A percentile compares a stretch with the other conserved stretches of the same genome.
Conservation (phyloP, 2,797 vertebrate species). For the Menidia menidia region DNA sequence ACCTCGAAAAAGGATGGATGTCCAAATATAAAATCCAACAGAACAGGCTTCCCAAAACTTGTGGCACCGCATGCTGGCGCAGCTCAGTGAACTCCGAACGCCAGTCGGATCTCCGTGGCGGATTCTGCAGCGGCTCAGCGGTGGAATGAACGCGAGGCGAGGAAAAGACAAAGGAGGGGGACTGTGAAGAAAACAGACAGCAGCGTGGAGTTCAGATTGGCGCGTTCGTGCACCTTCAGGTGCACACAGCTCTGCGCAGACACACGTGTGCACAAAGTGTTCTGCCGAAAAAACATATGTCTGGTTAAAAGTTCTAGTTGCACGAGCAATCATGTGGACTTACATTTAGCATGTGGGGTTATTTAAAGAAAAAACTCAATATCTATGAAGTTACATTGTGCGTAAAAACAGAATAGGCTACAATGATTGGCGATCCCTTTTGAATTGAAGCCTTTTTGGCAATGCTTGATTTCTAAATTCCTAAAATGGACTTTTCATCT, state of each 20-base stretch:
- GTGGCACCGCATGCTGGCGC: slow-evolving; percentile 68
- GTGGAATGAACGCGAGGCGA: slow-evolving; percentile 44
- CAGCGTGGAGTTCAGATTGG: slow-evolving; percentile 49
- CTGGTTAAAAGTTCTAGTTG: background rate
- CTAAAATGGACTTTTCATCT: too few relatives aligned
- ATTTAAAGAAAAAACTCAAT: background rate
- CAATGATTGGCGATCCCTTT: too few relatives aligned
- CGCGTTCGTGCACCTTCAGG: slow-evolving; percentile 46
- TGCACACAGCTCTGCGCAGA: slow-evolving; percentile 3
- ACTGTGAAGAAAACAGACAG: slow-evolving; percentile 20
- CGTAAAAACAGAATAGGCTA: too few relatives aligned
- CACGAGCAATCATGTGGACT: background rate
- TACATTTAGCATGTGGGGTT: too few relatives aligned
- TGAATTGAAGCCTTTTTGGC: too few relatives aligned
- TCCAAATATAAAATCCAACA: slow-evolving; percentile 71
- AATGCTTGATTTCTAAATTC: too few relatives aligned
- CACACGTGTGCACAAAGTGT: slow-evolving; percentile 5
- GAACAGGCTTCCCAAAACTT: slow-evolving; percentile 72
- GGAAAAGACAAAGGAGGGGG: slow-evolving; percentile 21
- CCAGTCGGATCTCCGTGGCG: slow-evolving; percentile 31
- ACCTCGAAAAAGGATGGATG: slow-evolving; percentile 75
- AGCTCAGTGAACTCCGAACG: slow-evolving; percentile 32
- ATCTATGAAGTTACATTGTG: too few relatives aligned
- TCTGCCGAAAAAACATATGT: background rate
- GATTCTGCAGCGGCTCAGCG: slow-evolving; percentile 28